Conservation (phyloP, 2,797 vertebrate species). For the Staurois parvus region DNA sequence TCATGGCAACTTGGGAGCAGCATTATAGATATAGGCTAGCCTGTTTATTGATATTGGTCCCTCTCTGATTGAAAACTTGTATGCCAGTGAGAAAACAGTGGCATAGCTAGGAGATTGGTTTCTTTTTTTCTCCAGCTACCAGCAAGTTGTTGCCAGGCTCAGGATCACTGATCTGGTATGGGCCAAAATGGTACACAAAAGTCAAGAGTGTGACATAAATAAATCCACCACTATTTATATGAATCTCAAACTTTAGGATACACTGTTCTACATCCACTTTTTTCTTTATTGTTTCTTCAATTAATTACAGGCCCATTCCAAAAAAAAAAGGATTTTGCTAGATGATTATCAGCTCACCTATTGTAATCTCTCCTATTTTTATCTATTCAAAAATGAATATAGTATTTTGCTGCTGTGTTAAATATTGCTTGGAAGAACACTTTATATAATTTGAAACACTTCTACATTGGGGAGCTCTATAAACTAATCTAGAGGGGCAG, state of each 20-base stretch:
- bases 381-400: not conserved
- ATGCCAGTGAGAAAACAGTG: too few relatives aligned
- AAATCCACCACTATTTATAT: too few relatives aligned
- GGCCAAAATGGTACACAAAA: too few relatives aligned
- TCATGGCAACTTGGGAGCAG: too few relatives aligned
- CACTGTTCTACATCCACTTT: too few relatives aligned
- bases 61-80: too few relatives aligned
- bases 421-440: conserved; percentile 59
- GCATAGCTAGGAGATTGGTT: too few relatives aligned
- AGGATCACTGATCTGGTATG: too few relatives aligned
- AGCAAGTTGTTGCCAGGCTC: not conserved
- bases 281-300: not conserved
- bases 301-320: not conserved
- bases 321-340: not conserved
- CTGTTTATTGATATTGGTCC: too few relatives aligned
- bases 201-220: too few relatives aligned
- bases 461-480: conserved; percentile 72
- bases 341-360: not conserved
- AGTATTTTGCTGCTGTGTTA: not conserved
- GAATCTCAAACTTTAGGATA: too few relatives aligned
- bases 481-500: conserved; percentile 74
- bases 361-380: not conserved
- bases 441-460: conserved; percentile 68
- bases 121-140: not conserved
- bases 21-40: too few relatives aligned